Base-by-base conservation (phyloP, 2,113 vertebrate species). In the Nicator chloris region DNA sequence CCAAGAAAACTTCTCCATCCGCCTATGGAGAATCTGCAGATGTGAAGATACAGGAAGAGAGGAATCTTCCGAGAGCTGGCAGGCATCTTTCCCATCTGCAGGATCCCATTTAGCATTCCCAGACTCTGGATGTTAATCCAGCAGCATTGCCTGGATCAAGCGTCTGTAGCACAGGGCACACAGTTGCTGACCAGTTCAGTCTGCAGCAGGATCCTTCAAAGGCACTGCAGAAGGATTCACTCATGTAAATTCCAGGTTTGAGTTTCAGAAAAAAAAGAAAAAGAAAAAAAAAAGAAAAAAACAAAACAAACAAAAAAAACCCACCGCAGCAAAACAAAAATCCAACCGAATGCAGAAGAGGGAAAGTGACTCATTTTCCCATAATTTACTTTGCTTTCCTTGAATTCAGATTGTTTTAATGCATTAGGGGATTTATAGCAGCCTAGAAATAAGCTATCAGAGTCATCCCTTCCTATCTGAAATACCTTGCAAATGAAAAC, bases 241-340 rank as follows among this genome's bases (percentile, higher is more conserved):
- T 97, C 97, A 95, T 98, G 97, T 95, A 97, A 95, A 96, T 98
- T 99, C 98, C 98, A 98, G 97, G 98, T 98, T 94, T 96, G 98
- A 97, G 98, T 98, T 96, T 96, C 22, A 72, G 47, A 90, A 68
- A 97, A 96, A 92, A 93, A 91, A 64, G 72, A 70, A 61, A 96
- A 91, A 59, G 23, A 16, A 26, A 39, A 39, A 60, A 17, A 11
- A 24, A 22, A 22, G 9, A n/a, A n/a, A 23, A 15, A 22, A n/a
- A 1, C 20, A 57, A n/a, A 40, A 28, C 10, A 35, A 68, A 66
- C n/a, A n/a, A n/a, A n/a, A n/a, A n/a, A n/a, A n/a, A n/a, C n/a
- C n/a, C n/a, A 9, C 30, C 11, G 60, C 30, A 65, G 13, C 15
- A 13, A 57, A 59, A 65, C 15, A 64, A 56, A 75, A 75, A 8